Percentiles rank a stretch among this genome's conserved stretches.
Evolutionary conservation across 2,113 vertebrate genomes (phyloP).

Genomic region (Emydocephalus ijimae): DNA sequence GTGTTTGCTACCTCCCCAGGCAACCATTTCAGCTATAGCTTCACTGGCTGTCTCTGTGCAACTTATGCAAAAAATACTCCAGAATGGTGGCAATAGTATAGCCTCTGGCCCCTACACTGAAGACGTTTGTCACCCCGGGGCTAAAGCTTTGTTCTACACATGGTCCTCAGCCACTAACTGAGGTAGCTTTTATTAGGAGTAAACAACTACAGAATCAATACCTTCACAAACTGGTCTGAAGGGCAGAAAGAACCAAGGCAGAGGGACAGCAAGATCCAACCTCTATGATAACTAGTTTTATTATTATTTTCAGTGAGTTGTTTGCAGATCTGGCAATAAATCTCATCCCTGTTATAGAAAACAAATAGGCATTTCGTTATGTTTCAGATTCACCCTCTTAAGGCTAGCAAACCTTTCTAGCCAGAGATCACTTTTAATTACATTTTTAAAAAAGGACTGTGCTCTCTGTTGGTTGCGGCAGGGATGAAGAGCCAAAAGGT

Average conservation of each 20-base stretch:
- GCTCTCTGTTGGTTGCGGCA: background rate
- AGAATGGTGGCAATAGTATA: background rate
- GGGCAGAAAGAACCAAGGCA: slow-evolving; percentile 92
- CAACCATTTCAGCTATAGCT: background rate
- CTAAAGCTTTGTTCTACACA: background rate
- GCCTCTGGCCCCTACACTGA: background rate
- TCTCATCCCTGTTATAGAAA: slow-evolving; percentile 85
- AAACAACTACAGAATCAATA: slow-evolving; percentile 35
- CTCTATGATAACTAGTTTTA: slow-evolving; percentile 80
- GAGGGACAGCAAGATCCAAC: slow-evolving; percentile 94
- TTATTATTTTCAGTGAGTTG: slow-evolving; percentile 87
- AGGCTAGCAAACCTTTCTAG: background rate
- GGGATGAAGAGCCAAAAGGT: background rate
- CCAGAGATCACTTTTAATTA: background rate
- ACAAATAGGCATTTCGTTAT: background rate
- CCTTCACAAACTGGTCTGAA: slow-evolving; percentile 83
- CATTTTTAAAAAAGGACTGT: background rate
- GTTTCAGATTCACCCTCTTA: background rate
- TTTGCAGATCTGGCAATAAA: slow-evolving; percentile 99
- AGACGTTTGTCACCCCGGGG: background rate
- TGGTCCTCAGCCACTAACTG: background rate
- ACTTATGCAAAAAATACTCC: background rate
- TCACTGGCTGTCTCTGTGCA: background rate
- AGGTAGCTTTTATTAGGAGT: background rate
- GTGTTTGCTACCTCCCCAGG: background rate